Base-by-base conservation (phyloP, 2,797 vertebrate species). In the Enteromius unitaeniatus region DNA sequence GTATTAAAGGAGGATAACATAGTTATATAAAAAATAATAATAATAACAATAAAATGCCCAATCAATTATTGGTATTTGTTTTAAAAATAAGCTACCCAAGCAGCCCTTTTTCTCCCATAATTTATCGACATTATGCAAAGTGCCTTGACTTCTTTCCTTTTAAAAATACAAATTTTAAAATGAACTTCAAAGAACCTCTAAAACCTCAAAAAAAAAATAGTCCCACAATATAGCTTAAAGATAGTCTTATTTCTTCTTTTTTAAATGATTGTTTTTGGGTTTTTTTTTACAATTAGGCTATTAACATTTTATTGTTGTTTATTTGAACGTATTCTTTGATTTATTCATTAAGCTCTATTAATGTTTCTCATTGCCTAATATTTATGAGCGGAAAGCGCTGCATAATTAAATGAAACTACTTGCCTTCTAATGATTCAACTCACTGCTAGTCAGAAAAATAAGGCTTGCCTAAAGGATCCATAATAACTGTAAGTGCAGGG, bases 11-110 rank as follows among this genome's bases (percentile, higher is more conserved):
- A 34, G 19, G 1, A 37, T 53, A 31, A 31, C 17, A 47, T 34
- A 69, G 42, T 26, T 13, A 37, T 13, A 10, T 42, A 1, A 31
- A 84, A 69, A 42, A 78, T 74, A 21, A 84, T 78, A 73, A 70
- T 65, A 67, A 73, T 78, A 19, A 78, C 51, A 74, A 58, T 60
- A 62, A 76, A 42, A 11, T 49, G 6, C 13, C 8, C 0, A 51
- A 6, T 21, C 2, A 69, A 40, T 69, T 13, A 19, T 19, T 26
- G 15, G 9, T 37, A 53, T 31, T 34, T 53, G 49, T 23, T 74
- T 28, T 21, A 1, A 37, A n/a, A 75, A 53, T 14, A 49, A 14
- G 4, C 23, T 72, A 47, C 7, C 26, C 34, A 76, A 23, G 21
- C 21, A 31, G 31, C 19, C 0, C 4, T 6, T 42, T 42, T 26